Percentiles rank a stretch among this genome's conserved stretches.
phyloP scores from a whole-genome alignment of 1,140 invertebrate genomes.

The Drosophila nebulosa region DNA sequence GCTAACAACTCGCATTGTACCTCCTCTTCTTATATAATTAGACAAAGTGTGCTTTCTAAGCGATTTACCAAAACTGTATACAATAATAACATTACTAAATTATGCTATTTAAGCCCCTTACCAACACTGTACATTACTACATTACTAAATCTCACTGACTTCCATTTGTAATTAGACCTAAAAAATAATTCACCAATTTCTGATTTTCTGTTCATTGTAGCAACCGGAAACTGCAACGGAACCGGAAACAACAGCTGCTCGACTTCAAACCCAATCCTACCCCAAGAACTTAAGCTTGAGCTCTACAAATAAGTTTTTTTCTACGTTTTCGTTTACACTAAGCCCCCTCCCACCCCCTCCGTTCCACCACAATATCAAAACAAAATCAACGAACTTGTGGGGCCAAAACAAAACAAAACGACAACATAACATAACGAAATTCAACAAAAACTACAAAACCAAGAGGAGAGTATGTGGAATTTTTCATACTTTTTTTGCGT shows the following conservation, averaged over 20 bases:
- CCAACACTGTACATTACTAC: not conserved
- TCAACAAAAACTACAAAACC: conserved; percentile 12
- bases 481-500: conserved; percentile 71
- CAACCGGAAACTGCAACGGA: not conserved
- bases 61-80: not conserved
- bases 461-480: conserved; percentile 41
- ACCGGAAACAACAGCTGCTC: not conserved
- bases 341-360: conserved; percentile 9
- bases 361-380: conserved; percentile 25
- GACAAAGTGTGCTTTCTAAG: not conserved
- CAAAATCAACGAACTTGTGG: conserved; percentile 20
- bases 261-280: not conserved
- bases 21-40: too few relatives aligned
- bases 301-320: not conserved
- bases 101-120: not conserved
- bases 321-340: conserved; percentile 14
- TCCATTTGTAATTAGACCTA: not conserved
- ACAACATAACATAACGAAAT: conserved; percentile 58
- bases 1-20: too few relatives aligned
- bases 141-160: not conserved
- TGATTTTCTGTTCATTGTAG: not conserved
- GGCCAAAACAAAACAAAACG: conserved; percentile 69
- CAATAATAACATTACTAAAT: not conserved
- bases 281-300: not conserved
- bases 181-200: not conserved